Conservation (phyloP, 1,140 invertebrate genomes). For the Brachionus koreanus region DNA sequence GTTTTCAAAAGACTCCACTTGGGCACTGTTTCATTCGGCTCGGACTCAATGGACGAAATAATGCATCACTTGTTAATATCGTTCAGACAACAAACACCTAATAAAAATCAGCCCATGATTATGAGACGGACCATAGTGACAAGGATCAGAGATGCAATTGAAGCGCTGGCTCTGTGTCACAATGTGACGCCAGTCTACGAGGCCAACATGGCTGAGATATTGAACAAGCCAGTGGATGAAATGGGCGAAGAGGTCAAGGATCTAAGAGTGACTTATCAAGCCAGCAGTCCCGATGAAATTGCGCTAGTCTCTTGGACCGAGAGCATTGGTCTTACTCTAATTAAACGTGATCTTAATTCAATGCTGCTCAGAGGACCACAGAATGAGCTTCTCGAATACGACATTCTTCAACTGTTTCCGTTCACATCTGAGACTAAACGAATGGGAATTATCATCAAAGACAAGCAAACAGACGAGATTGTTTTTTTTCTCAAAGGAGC, state of each 20-base stretch:
- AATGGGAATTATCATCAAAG: constrained; percentile 95
- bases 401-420: constrained; percentile 91
- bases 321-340: constrained; percentile 65
- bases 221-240: constrained; percentile 29
- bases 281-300: constrained; percentile 94
- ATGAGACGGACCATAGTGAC: constrained; percentile 67
- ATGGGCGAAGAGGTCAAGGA: constrained; percentile 30
- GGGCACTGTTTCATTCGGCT: constrained; percentile 72
- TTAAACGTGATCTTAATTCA: constrained; percentile 69
- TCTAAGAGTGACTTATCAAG: constrained; percentile 66
- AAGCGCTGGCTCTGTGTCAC: constrained; percentile 91
- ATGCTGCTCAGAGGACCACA: constrained; percentile 73
- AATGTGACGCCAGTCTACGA: constrained; percentile 98
- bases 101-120: constrained; percentile 45
- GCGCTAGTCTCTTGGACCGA: constrained; percentile 76
- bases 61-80: constrained; percentile 49
- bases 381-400: constrained; percentile 69
- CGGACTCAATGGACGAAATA: constrained; percentile 78
- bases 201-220: constrained; percentile 47
- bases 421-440: constrained; percentile 97
- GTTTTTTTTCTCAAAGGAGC: constrained; percentile 96
- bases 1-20: constrained; percentile 86
- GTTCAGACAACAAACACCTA: constrained; percentile 47
- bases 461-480: constrained; percentile 77
- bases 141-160: constrained; percentile 80